A percentile compares a stretch with the other conserved stretches of the same genome.
These are phyloP conservation scores for Steinernema carpocapsae DNA, from an alignment of 2,888 invertebrate genomes.

Conservation along the genomic window DNA sequence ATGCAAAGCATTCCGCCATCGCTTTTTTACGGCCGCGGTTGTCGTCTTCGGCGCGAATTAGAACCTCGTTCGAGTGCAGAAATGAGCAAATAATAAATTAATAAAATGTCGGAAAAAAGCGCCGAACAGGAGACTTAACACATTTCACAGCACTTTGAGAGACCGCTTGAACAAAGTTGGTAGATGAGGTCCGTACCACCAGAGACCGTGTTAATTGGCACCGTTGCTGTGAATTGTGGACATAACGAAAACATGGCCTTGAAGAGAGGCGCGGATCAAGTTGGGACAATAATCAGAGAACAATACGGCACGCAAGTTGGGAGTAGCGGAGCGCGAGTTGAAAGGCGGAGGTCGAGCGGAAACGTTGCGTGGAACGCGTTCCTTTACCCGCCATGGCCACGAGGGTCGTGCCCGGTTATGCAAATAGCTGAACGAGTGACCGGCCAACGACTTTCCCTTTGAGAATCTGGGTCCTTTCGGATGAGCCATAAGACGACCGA, in stretches of 20 bases:
- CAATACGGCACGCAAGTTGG: conserved; percentile 25
- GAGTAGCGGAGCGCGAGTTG: conserved; percentile 25
- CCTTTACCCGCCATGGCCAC: not conserved
- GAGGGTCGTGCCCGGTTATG: conserved; percentile 16
- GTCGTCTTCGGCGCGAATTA: conserved; percentile 20
- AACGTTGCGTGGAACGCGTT: not conserved
- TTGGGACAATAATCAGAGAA: conserved; percentile 6
- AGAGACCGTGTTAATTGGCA: not conserved
- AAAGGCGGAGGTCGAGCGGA: conserved; percentile 20
- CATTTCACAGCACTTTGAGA: conserved; percentile 19
- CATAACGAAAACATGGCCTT: conserved; percentile 9
- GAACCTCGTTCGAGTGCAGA: conserved; percentile 6
- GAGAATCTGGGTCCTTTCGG: not conserved
- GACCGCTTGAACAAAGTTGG: conserved; percentile 4
- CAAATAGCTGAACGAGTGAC: not conserved
- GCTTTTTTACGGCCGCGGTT: not conserved
- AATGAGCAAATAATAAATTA: conserved; percentile 34
- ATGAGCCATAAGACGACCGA: not conserved
- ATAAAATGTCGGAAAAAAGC: conserved; percentile 32
- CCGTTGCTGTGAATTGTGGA: not conserved
- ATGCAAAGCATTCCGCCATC: conserved; percentile 27
- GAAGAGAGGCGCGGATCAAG: not conserved
- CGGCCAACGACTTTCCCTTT: not conserved
- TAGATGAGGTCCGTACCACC: too few relatives aligned
- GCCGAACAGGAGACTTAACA: conserved; percentile 19